phyloP scores from a whole-genome alignment of 2,888 invertebrate genomes.

The Drosophila melanosoma region DNA sequence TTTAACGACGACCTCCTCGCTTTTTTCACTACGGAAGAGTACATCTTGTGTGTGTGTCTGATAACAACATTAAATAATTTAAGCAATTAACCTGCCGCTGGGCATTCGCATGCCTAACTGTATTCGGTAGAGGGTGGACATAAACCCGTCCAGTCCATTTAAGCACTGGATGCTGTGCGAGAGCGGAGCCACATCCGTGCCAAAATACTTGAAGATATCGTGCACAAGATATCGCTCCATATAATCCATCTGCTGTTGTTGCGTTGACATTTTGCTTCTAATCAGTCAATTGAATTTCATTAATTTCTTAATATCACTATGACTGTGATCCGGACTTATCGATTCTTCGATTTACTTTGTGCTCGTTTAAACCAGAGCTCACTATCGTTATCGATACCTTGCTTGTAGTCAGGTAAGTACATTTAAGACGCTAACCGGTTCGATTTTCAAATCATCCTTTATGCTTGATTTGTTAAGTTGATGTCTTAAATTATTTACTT shows the following conservation, averaged over 20 bases:
- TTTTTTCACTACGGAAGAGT: slow-evolving; percentile 32
- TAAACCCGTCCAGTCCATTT: slow-evolving; percentile 83
- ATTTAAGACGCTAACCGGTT: not conserved
- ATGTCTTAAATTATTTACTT: not conserved
- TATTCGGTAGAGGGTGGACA: slow-evolving; percentile 82
- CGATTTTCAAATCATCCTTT: not conserved
- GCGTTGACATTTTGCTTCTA: slow-evolving; percentile 34
- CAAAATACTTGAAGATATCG: slow-evolving; percentile 73
- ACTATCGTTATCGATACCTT: slow-evolving; percentile 10
- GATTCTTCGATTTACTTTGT: not conserved
- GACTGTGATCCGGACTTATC: slow-evolving; percentile 6
- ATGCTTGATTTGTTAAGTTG: not conserved
- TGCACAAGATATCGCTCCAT: slow-evolving; percentile 75
- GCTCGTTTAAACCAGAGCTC: slow-evolving; percentile 3
- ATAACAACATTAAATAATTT: not conserved
- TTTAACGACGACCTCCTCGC: slow-evolving; percentile 76
- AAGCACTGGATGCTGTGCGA: slow-evolving; percentile 65
- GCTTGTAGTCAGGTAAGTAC: not conserved
- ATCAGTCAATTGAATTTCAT: slow-evolving; percentile 32
- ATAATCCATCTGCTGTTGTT: slow-evolving; percentile 67
- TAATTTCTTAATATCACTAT: slow-evolving; percentile 4
- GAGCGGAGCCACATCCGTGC: slow-evolving; percentile 57
- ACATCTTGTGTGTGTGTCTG: not conserved
- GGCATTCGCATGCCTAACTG: slow-evolving; percentile 57
- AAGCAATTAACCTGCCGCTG: slow-evolving; percentile 44